Evolutionary conservation across 2,113 vertebrate species (phyloP).

Genomic region (Euleptes europaea): DNA sequence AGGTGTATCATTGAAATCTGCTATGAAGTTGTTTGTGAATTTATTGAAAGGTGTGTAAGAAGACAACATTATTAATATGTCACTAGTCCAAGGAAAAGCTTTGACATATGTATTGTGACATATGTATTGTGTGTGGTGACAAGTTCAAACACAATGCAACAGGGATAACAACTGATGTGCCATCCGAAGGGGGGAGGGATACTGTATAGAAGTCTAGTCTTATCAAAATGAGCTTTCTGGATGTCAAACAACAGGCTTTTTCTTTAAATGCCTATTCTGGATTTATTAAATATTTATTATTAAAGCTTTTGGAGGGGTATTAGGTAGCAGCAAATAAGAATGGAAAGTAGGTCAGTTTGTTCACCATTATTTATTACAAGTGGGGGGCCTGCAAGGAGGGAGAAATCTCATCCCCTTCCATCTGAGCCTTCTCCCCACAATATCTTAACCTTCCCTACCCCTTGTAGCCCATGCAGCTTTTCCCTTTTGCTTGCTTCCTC

Average conservation of each 20-base stretch:
- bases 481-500: too few species aligned
- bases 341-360: not conserved
- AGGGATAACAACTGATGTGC: not conserved
- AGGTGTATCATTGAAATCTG: not conserved
- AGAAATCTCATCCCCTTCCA: too few species aligned
- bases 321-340: not conserved
- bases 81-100: not conserved
- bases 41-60: not conserved
- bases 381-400: too few species aligned
- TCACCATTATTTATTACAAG: too few species aligned
- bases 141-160: not conserved
- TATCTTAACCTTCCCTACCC: too few species aligned
- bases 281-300: too few species aligned
- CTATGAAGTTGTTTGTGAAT: constrained; percentile 7
- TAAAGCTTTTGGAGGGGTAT: not conserved
- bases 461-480: too few species aligned
- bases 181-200: not conserved
- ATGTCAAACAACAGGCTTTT: not conserved
- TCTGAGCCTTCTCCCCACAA: too few species aligned
- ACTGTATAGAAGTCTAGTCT: not conserved
- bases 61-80: constrained; percentile 5
- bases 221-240: not conserved
- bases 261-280: not conserved
- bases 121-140: constrained; percentile 1
- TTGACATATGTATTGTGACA: not conserved